Evolutionary conservation across 2,888 invertebrate genomes (phyloP).

Genomic region (Pinctada fucata): DNA sequence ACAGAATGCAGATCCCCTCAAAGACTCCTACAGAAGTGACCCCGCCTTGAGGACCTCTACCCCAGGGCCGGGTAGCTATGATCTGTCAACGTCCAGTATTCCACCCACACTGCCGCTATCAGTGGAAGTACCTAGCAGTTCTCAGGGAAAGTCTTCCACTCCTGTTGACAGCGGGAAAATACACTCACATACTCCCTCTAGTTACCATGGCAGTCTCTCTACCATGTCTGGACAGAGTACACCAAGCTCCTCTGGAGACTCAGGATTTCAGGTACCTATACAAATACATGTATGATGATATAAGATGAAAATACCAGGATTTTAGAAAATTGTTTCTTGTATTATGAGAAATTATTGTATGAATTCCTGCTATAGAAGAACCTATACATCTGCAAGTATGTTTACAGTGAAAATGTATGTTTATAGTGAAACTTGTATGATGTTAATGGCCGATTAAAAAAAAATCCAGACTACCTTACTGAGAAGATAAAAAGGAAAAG

Average conservation of each 20-base stretch:
- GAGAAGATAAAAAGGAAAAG: too few relatives aligned
- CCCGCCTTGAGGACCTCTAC: not conserved
- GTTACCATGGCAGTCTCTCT: not conserved
- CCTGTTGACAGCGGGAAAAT: not conserved
- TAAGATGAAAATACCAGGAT: too few relatives aligned
- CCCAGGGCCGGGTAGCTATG: not conserved
- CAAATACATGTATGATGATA: not conserved
- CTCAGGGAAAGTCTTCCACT: constrained; percentile 1
- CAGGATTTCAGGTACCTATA: not conserved
- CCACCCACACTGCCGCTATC: not conserved
- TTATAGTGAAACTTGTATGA: too few relatives aligned
- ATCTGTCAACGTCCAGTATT: not conserved
- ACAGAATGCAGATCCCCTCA: not conserved
- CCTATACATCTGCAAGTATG: too few relatives aligned
- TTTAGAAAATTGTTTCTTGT: too few relatives aligned
- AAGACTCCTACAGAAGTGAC: constrained; percentile 9
- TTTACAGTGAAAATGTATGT: too few relatives aligned
- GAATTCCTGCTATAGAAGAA: too few relatives aligned
- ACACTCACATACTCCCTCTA: constrained; percentile 5
- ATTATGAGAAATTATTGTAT: too few relatives aligned
- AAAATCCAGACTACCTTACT: too few relatives aligned
- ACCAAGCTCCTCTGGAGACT: constrained; percentile 7
- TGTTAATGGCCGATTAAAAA: too few relatives aligned
- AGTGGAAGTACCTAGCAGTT: not conserved
- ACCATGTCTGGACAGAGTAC: constrained; percentile 18